Percentiles rank a stretch among this genome's conserved stretches.
Evolutionary conservation across 2,888 invertebrate genomes (phyloP).

Genomic region (Galerucella nymphaeae): DNA sequence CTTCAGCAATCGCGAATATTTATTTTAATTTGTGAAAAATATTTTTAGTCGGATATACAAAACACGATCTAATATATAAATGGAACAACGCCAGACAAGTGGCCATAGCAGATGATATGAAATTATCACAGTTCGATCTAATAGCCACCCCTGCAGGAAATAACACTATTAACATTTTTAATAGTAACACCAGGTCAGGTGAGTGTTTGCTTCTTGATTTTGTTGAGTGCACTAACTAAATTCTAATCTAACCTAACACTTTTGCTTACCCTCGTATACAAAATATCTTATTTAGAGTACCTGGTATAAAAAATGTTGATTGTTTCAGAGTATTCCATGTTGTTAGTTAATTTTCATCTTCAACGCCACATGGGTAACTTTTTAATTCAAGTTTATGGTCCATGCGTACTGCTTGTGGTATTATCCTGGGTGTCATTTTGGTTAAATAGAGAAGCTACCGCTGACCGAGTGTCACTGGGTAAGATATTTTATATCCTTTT

Average conservation of each 20-base stretch:
- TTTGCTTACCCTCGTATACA: no score
- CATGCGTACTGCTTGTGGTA: slow-evolving; percentile 85
- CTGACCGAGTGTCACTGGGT: slow-evolving; percentile 84
- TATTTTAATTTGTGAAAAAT: not conserved
- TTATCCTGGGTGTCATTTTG: slow-evolving; percentile 89
- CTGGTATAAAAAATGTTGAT: not conserved
- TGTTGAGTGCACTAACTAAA: no score
- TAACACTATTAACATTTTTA: slow-evolving; percentile 68
- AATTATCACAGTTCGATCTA: slow-evolving; percentile 85
- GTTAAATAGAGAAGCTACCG: slow-evolving; percentile 86
- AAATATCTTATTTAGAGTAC: no score
- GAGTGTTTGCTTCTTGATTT: not conserved
- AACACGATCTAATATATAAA: slow-evolving; percentile 77
- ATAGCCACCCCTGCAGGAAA: slow-evolving; percentile 80
- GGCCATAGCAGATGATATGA: slow-evolving; percentile 84
- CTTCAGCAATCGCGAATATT: not conserved
- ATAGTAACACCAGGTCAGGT: slow-evolving; percentile 59
- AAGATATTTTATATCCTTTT: slow-evolving; percentile 47
- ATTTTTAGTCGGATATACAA: slow-evolving; percentile 78
- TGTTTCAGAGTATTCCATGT: slow-evolving; percentile 73
- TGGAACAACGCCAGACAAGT: slow-evolving; percentile 80
- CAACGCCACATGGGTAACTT: slow-evolving; percentile 89
- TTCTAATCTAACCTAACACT: no score
- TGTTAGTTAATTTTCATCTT: slow-evolving; percentile 80
- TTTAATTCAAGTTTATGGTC: slow-evolving; percentile 86